These are phyloP conservation scores for Mirza zaza DNA, from an alignment of 2,113 vertebrate genomes.

Conservation along the genomic window DNA sequence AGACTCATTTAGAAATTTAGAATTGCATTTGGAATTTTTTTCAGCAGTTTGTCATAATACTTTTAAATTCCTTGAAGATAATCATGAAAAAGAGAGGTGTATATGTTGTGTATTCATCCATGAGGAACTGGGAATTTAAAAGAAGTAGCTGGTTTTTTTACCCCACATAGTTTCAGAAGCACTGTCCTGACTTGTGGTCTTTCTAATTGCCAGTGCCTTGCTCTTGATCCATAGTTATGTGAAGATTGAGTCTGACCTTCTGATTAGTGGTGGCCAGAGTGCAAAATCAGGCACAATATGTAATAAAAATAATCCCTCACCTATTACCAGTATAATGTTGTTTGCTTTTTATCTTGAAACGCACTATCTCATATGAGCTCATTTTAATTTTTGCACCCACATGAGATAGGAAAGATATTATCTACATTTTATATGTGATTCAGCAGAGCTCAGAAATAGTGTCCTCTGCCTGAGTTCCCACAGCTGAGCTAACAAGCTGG, in stretches of 20 bases:
- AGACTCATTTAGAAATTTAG: not conserved
- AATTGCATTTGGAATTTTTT: slow-evolving; percentile 19
- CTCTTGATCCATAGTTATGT: not conserved
- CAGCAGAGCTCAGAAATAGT: not conserved
- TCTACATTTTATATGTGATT: not conserved
- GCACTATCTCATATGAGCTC: not conserved
- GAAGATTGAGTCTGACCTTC: not conserved
- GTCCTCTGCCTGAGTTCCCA: not conserved
- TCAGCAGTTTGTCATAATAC: not conserved
- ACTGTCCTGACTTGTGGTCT: not conserved
- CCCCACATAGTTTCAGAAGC: not conserved
- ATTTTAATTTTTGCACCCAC: not conserved
- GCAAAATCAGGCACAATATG: not conserved
- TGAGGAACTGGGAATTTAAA: not conserved
- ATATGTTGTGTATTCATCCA: not conserved
- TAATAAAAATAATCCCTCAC: not conserved
- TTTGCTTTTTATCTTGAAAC: slow-evolving; percentile 17
- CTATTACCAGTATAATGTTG: not conserved
- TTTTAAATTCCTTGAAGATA: not conserved
- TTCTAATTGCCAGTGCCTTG: not conserved
- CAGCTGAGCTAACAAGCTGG: not conserved
- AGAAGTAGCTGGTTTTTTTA: slow-evolving; percentile 10
- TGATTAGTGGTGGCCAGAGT: not conserved
- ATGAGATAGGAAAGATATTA: not conserved
- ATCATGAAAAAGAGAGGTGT: not conserved